Base-by-base conservation (phyloP, 2,113 vertebrate genomes). In the Ia io region DNA sequence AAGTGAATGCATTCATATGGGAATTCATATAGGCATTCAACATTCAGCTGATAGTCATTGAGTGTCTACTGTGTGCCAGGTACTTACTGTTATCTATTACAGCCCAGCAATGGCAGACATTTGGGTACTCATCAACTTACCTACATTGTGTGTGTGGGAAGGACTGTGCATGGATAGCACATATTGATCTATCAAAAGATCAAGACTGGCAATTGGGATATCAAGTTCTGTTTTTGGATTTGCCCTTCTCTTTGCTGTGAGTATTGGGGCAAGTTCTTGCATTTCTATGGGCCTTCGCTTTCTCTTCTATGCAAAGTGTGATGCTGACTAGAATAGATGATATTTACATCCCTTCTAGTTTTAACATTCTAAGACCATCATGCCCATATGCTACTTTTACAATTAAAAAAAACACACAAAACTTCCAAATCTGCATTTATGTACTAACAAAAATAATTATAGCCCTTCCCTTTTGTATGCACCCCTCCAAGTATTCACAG, bases 361-460 rank as follows among this genome's bases (percentile, higher is more conserved):
- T 96, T 95, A 96, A 91, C 90, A 93, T 89, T 91, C 65, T 73
- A 90, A 96, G 80, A 93, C 84, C 92, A 90, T 93, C 63, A 93
- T 67, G 65, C 20, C 87, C 92, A 90, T 96, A 96, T 94, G 96
- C 40, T 94, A 44, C 90, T 93, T 93, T 80, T 69, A 93, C 40
- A 93, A 74, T 93, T 94, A 69, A 71, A 93, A 95, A 92, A 92
- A 89, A 84, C 16, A 49, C 13, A 20, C 53, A 25, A 61, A 17
- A 78, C 30, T n/a, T 35, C 63, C 71, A 69, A 92, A 84, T 84
- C 49, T n/a, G 90, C 42, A 91, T 79, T 74, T 83, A 84, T 20
- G 63, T 53, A 59, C 56, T 76, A 76, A 85, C 76, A 84, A 69
- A 78, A 80, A 90, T 84, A 94, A 90, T 35, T 77, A 35, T 77